These are phyloP conservation scores for Axis porcinus DNA, from an alignment of 2,113 vertebrate species.

Conservation along the genomic window DNA sequence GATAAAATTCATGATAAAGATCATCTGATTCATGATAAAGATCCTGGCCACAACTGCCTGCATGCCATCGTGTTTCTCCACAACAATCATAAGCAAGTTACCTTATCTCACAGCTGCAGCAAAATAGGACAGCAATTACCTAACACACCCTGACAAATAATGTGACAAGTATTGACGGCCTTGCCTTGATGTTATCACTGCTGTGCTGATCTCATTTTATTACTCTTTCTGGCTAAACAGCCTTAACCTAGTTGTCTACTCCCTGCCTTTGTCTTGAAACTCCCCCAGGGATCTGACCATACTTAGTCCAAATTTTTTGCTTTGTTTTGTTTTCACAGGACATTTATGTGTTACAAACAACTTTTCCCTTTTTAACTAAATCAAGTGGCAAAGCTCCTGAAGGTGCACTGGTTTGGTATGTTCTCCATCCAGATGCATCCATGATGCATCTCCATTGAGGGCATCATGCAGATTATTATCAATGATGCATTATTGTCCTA, in stretches of 20 bases:
- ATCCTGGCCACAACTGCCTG: background rate
- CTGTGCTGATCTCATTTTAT: background rate
- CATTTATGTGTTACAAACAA: constrained; percentile 10
- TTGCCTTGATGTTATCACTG: background rate
- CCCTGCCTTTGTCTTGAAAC: background rate
- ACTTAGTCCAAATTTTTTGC: background rate
- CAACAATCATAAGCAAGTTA: background rate
- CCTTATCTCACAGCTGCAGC: background rate
- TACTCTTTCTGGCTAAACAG: background rate
- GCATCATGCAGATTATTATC: background rate
- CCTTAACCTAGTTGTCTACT: background rate
- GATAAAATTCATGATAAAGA: background rate
- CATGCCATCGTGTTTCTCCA: background rate
- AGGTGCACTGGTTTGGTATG: background rate
- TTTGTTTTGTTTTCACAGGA: constrained; percentile 17
- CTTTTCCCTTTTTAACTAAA: background rate
- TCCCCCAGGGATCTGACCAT: background rate
- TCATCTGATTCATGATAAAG: background rate
- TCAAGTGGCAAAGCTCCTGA: background rate
- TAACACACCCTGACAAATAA: background rate
- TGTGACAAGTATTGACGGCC: background rate
- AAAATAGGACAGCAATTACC: background rate
- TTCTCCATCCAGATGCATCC: background rate
- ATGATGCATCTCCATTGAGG: background rate
- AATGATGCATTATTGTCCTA: background rate